Conservation (phyloP, 2,797 vertebrate genomes). For the Adelosebastes latens region DNA sequence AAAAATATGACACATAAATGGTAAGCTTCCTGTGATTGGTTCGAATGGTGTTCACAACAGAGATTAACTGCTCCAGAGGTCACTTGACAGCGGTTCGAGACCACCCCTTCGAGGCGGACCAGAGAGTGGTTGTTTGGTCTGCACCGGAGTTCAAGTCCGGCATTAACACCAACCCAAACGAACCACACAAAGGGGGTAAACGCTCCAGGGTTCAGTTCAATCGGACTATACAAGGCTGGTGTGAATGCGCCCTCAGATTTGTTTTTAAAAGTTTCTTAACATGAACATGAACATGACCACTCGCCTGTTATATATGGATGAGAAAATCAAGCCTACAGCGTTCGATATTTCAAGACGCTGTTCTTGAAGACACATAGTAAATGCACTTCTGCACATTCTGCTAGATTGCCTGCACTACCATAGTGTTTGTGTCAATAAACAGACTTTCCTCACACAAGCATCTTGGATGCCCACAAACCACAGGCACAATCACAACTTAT, state of each 20-base stretch:
- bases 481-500: background rate
- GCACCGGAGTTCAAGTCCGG: background rate
- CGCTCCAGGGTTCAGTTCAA: background rate
- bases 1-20: too few species aligned
- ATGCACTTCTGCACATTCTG: background rate
- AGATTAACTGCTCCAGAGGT: too few species aligned
- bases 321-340: background rate
- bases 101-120: background rate
- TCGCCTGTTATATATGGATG: background rate
- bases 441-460: background rate
- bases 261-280: background rate
- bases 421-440: background rate
- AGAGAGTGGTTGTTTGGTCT: background rate
- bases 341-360: background rate
- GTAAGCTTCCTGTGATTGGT: too few species aligned
- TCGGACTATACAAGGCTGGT: background rate
- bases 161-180: too few species aligned
- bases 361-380: background rate
- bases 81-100: too few species aligned
- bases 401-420: background rate
- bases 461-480: conserved; percentile 14
- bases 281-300: background rate
- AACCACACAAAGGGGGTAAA: background rate
- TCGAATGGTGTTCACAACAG: too few species aligned
- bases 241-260: background rate